These are phyloP conservation scores for Andrena cerasifolii DNA, from an alignment of 1,140 invertebrate genomes.

Conservation along the genomic window DNA sequence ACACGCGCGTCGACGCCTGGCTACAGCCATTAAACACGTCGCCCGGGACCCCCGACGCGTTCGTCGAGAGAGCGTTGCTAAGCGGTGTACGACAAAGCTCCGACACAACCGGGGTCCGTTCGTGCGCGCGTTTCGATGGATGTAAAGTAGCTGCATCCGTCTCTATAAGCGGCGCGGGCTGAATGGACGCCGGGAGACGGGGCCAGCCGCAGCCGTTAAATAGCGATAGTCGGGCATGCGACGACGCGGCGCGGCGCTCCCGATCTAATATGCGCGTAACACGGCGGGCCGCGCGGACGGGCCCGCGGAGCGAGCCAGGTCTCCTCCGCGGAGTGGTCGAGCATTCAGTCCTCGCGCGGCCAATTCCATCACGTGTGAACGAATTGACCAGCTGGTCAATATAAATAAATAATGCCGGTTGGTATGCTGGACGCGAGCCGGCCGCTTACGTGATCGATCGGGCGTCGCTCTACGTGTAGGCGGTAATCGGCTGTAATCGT, in stretches of 20 bases:
- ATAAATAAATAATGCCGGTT: slow-evolving; percentile 78
- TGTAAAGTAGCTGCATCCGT: slow-evolving; percentile 42
- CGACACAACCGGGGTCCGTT: slow-evolving; percentile 30
- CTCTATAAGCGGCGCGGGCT: slow-evolving; percentile 8
- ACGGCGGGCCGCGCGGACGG: no score
- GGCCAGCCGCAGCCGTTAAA: no score
- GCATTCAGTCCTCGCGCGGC: slow-evolving; percentile 44
- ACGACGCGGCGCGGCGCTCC: neutral
- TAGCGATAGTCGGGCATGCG: slow-evolving; percentile 16
- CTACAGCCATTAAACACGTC: slow-evolving; percentile 26
- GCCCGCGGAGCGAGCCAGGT: neutral
- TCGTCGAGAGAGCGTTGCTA: no score
- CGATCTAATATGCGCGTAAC: neutral
- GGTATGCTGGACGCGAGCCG: slow-evolving; percentile 70
- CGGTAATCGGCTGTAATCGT: slow-evolving; percentile 67
- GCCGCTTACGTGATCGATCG: slow-evolving; percentile 76
- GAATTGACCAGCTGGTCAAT: slow-evolving; percentile 77
- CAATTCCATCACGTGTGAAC: slow-evolving; percentile 77
- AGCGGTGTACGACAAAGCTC: slow-evolving; percentile 16
- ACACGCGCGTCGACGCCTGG: slow-evolving; percentile 14
- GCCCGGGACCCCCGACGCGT: neutral
- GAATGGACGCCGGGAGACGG: slow-evolving; percentile 20
- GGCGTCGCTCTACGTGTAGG: slow-evolving; percentile 56
- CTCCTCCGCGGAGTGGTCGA: neutral
- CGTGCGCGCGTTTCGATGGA: slow-evolving; percentile 44